A percentile compares a stretch with the other conserved stretches of the same genome.
phyloP scores from a whole-genome alignment of 2,797 vertebrate genomes.

The Hapalemur alaotrensis region DNA sequence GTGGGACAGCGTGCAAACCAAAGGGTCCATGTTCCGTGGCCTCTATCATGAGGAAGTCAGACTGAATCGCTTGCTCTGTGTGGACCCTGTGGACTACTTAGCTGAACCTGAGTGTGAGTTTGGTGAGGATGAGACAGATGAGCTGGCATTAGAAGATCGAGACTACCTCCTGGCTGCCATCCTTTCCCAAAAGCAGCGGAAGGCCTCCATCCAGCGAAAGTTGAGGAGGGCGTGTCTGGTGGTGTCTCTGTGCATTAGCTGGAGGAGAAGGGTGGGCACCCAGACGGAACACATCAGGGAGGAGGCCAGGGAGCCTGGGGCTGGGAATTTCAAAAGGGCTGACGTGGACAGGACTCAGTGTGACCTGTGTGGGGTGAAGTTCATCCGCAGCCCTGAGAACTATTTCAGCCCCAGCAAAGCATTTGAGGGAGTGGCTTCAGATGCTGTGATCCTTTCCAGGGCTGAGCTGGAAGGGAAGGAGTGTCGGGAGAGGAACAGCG shows the following conservation, averaged over 20 bases:
- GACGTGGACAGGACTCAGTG: constrained; percentile 88
- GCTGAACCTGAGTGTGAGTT: constrained; percentile 70
- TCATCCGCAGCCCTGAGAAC: constrained; percentile 74
- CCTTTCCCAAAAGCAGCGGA: constrained; percentile 81
- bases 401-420: constrained; percentile 71
- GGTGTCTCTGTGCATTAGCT: constrained; percentile 76
- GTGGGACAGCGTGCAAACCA: constrained; percentile 80
- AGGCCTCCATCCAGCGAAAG: constrained; percentile 79
- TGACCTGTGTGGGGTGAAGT: constrained; percentile 87
- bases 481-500: constrained; percentile 47
- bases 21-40: constrained; percentile 76
- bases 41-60: constrained; percentile 82
- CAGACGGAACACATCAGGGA: constrained; percentile 32
- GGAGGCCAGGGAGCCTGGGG: constrained; percentile 73
- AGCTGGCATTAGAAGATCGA: constrained; percentile 75
- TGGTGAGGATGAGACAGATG: constrained; percentile 73
- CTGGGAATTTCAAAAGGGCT: constrained; percentile 84
- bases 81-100: constrained; percentile 53
- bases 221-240: constrained; percentile 75
- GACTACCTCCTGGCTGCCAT: constrained; percentile 82
- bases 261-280: constrained; percentile 77
- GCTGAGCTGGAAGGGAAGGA: constrained; percentile 63
- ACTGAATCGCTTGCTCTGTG: constrained; percentile 72
- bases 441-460: constrained; percentile 48
- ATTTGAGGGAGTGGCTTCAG: constrained; percentile 65